Evolutionary conservation across 1,140 invertebrate species (phyloP), one percentile per base, ranked within the genome.

Genomic region (Bathynomus jamesi): DNA sequence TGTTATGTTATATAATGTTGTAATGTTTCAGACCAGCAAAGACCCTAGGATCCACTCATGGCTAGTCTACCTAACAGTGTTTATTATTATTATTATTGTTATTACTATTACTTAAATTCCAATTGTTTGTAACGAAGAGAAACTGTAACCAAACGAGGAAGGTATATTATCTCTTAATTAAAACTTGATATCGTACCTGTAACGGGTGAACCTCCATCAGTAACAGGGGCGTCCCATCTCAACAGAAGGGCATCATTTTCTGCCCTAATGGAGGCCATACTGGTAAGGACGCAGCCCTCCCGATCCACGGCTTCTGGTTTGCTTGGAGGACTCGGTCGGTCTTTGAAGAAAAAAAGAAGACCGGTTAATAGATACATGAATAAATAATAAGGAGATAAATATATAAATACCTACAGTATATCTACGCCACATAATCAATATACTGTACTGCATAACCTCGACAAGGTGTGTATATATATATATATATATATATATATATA

Each of bases 201-300:
- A 75, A 98, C 90, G 11, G 92, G 90, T 7, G 94, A 91, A 27
- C 95, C 95, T 29, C 95, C 94, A 83, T 95, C 92, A 78, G 87
- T 87, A 32, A 84, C 81, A 31, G 94, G 92, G 32, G 89, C 86
- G 69, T 87, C 86, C 95, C 95, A 96, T 74, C 89, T 86, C 66
- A 98, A 86, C 27, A 91, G 91, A 2, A 95, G 89, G 66, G 80
- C 80, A n/a, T 94, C 89, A 80, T 92, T 89, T 17, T 91, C 90
- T 78, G 90, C 89, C 29, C 89, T 75, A 32, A 78, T 67, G 69
- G 78, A 78, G 29, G 76, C 76, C 53, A 78, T 69, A 28, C 72
- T 61, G 40, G 64, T 71, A 13, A 76, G 69, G 61, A 65, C 74
- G 21, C 77, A 69, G 11, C 77, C 74, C 61, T 77, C 73, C 7